These are phyloP conservation scores for Rhyacophila brunnea DNA, from an alignment of 1,140 invertebrate species.

Conservation along the genomic window DNA sequence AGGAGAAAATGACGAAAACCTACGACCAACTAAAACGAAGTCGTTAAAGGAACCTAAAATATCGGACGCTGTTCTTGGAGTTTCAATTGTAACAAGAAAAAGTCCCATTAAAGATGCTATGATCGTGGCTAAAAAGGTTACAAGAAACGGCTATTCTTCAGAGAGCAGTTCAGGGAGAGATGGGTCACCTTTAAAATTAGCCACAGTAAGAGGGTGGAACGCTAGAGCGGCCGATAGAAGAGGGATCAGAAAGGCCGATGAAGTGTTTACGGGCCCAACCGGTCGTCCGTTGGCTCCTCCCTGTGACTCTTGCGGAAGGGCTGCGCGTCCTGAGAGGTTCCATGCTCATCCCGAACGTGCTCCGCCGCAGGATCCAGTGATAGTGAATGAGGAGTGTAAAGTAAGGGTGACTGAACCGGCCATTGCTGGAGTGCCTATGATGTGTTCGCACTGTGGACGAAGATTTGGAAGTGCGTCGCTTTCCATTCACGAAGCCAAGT, in stretches of 20 bases:
- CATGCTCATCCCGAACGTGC: constrained; percentile 21
- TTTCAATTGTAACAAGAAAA: constrained; percentile 14
- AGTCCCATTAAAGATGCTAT: background rate
- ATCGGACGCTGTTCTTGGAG: constrained; percentile 9
- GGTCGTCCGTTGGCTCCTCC: constrained; percentile 14
- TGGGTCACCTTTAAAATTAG: constrained; percentile 26
- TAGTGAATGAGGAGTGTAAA: background rate
- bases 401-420: too few species aligned
- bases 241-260: constrained; percentile 15
- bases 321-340: constrained; percentile 23
- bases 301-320: constrained; percentile 31
- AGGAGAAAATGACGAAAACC: background rate
- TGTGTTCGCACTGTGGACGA: constrained; percentile 75
- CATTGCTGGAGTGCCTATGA: constrained; percentile 45
- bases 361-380: background rate
- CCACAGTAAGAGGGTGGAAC: background rate
- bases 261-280: constrained; percentile 17
- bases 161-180: constrained; percentile 6
- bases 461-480: constrained; percentile 78
- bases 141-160: too few species aligned
- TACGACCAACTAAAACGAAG: background rate
- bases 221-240: background rate
- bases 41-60: constrained; percentile 10
- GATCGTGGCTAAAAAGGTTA: background rate
- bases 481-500: constrained; percentile 77